A percentile compares a stretch with the other conserved stretches of the same genome.
Evolutionary conservation across 1,140 invertebrate species (phyloP).

Genomic region (Limonius californicus): DNA sequence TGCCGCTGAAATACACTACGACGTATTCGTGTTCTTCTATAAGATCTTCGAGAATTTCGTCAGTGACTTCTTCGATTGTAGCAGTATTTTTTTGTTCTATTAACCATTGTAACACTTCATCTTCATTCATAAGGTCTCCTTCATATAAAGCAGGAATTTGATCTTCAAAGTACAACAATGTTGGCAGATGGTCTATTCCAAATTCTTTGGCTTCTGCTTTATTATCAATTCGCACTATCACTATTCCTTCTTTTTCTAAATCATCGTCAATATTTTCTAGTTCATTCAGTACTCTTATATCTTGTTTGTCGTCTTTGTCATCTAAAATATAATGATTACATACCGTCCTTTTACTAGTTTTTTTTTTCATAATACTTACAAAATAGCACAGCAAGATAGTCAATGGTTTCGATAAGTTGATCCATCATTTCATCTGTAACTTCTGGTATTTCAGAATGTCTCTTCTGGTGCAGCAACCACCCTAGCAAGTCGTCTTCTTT

Average conservation of each 20-base stretch:
- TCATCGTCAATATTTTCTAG: slow-evolving; percentile 92
- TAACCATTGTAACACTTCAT: slow-evolving; percentile 87
- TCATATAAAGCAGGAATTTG: slow-evolving; percentile 89
- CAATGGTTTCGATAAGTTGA: slow-evolving; percentile 75
- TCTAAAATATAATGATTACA: slow-evolving; percentile 61
- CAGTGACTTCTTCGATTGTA: slow-evolving; percentile 92
- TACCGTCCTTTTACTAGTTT: background rate
- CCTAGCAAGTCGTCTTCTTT: slow-evolving; percentile 87
- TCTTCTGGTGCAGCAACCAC: slow-evolving; percentile 86
- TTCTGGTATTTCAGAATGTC: slow-evolving; percentile 87
- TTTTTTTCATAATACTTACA: slow-evolving; percentile 58
- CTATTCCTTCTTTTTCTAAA: slow-evolving; percentile 82
- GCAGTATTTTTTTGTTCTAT: slow-evolving; percentile 86
- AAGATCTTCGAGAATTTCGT: slow-evolving; percentile 82
- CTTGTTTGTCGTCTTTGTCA: slow-evolving; percentile 86
- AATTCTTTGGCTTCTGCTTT: slow-evolving; percentile 85
- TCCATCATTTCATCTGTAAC: slow-evolving; percentile 94
- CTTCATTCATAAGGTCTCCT: slow-evolving; percentile 87
- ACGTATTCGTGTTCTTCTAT: slow-evolving; percentile 92
- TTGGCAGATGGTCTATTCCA: slow-evolving; percentile 85
- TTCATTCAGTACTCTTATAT: slow-evolving; percentile 82
- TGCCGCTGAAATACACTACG: slow-evolving; percentile 88
- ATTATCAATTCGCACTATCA: slow-evolving; percentile 86
- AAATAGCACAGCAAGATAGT: slow-evolving; percentile 80
- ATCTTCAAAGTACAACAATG: slow-evolving; percentile 86